Percentiles rank a stretch among this genome's conserved stretches.
These are phyloP conservation scores for Pyrgilauda ruficollis DNA, from an alignment of 2,113 vertebrate species.

Conservation along the genomic window DNA sequence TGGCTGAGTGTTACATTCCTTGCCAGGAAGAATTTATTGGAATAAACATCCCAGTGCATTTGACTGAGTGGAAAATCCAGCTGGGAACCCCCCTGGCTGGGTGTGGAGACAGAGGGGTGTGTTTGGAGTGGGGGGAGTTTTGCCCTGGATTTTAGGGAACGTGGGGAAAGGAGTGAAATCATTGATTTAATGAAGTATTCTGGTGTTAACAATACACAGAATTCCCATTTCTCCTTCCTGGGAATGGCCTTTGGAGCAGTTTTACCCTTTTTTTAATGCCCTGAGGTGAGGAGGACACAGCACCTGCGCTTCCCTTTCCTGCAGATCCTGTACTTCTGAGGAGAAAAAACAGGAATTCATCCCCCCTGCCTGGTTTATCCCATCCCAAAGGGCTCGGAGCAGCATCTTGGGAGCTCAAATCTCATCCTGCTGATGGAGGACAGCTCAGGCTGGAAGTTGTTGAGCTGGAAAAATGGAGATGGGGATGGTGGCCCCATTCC, in stretches of 20 bases:
- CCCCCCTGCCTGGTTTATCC: not conserved
- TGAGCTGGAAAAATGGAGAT: not conserved
- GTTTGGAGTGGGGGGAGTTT: not conserved
- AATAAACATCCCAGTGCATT: not conserved
- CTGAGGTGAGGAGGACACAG: not conserved
- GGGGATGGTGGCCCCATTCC: not conserved
- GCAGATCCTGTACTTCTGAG: rapidly evolving
- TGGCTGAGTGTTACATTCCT: not conserved
- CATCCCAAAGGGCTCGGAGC: not conserved
- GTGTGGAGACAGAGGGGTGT: not conserved
- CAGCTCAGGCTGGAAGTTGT: not conserved
- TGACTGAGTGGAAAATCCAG: not conserved
- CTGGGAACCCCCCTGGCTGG: not conserved
- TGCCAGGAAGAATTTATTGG: not conserved
- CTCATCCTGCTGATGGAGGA: not conserved
- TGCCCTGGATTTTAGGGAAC: rapidly evolving
- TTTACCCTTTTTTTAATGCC: rapidly evolving
- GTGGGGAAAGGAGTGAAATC: not conserved
- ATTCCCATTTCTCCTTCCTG: not conserved
- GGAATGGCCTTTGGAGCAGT: not conserved
- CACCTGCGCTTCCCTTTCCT: rapidly evolving
- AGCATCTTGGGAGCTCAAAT: not conserved
- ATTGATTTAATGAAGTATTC: rapidly evolving
- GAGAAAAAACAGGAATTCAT: rapidly evolving
- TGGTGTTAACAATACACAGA: rapidly evolving